Percentiles rank a stretch among this genome's conserved stretches.
These are phyloP conservation scores for Rhynchomys soricoides DNA, from an alignment of 2,113 vertebrate species.

Conservation along the genomic window DNA sequence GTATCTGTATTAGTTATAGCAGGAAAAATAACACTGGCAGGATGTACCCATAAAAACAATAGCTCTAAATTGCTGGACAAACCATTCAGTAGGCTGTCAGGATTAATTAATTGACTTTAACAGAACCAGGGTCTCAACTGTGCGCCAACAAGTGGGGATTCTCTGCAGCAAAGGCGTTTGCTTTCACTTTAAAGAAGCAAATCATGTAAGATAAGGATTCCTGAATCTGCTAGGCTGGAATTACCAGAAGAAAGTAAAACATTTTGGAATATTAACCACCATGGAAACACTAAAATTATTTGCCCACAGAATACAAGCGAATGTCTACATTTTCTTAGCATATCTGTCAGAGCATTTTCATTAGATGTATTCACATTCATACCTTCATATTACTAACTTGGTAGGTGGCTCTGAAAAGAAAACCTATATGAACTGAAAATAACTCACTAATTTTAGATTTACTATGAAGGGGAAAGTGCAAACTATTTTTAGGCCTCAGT, in stretches of 20 bases:
- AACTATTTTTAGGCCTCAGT: constrained; percentile 37
- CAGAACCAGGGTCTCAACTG: background rate
- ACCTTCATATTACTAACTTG: constrained; percentile 26
- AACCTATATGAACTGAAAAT: constrained; percentile 16
- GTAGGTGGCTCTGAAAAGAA: background rate
- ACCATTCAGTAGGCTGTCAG: background rate
- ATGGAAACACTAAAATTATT: constrained; percentile 14
- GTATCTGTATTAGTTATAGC: constrained; percentile 38
- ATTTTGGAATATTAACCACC: background rate
- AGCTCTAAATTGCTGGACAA: constrained; percentile 30
- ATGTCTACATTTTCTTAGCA: constrained; percentile 27
- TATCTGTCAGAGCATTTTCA: constrained; percentile 23
- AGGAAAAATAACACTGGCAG: constrained; percentile 26
- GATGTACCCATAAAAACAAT: constrained; percentile 38
- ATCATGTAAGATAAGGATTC: background rate
- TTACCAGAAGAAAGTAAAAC: constrained; percentile 51
- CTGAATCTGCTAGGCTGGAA: constrained; percentile 14
- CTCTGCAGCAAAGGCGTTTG: background rate
- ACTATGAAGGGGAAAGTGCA: background rate
- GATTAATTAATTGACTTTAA: constrained; percentile 44
- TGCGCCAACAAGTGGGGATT: constrained; percentile 37
- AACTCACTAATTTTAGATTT: constrained; percentile 65
- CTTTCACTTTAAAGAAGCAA: constrained; percentile 58
- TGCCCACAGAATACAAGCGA: constrained; percentile 24
- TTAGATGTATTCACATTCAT: background rate